These are phyloP conservation scores for Drosophila busckii DNA, from an alignment of 1,140 invertebrate genomes.

Conservation along the genomic window DNA sequence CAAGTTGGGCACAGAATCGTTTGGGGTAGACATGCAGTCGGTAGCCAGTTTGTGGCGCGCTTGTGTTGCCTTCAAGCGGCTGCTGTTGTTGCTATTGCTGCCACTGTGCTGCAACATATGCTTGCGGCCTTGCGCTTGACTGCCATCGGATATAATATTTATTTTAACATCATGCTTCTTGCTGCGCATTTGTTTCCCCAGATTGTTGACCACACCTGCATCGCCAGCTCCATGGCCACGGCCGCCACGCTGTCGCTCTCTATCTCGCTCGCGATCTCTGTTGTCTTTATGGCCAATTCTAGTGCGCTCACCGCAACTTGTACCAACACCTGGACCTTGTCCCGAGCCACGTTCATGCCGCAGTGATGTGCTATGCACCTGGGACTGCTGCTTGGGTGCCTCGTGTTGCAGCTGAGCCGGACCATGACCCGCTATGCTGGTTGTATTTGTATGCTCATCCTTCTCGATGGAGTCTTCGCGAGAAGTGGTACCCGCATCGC, in stretches of 20 bases:
- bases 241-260: slow-evolving; percentile 13
- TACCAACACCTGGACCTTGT: slow-evolving; percentile 44
- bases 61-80: slow-evolving; percentile 1
- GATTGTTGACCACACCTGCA: slow-evolving; percentile 57
- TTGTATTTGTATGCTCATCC: slow-evolving; percentile 60
- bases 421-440: slow-evolving; percentile 24
- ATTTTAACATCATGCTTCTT: slow-evolving; percentile 75
- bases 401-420: slow-evolving; percentile 1
- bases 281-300: slow-evolving; percentile 42
- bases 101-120: slow-evolving; percentile 12
- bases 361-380: background rate
- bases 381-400: background rate
- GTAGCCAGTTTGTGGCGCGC: slow-evolving; percentile 33
- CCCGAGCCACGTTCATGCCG: slow-evolving; percentile 36
- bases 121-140: slow-evolving; percentile 22
- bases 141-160: slow-evolving; percentile 70
- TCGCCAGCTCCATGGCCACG: slow-evolving; percentile 49
- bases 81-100: slow-evolving; percentile 36
- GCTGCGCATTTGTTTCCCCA: slow-evolving; percentile 59
- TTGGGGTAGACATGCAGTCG: slow-evolving; percentile 48
- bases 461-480: slow-evolving; percentile 69
- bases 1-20: slow-evolving; percentile 66
- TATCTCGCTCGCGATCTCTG: slow-evolving; percentile 16
- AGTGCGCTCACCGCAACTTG: slow-evolving; percentile 41
- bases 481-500: slow-evolving; percentile 34